Percentiles rank a stretch among this genome's conserved stretches.
Conservation (phyloP, 2,113 vertebrate genomes). For the Nothoprocta perdicaria region DNA sequence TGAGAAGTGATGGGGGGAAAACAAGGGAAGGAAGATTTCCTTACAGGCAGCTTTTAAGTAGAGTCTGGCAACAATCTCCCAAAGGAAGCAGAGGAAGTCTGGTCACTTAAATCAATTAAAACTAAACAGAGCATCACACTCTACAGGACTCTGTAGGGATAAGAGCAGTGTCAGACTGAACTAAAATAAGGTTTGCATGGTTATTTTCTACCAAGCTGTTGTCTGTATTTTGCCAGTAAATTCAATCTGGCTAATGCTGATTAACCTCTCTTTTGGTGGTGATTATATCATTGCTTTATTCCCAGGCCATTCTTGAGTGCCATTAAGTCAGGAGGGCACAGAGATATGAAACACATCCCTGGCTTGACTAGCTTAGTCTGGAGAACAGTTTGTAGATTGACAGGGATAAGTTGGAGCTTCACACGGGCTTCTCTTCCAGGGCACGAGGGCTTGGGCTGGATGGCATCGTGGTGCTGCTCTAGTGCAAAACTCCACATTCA, state of each 20-base stretch:
- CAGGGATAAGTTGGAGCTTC: not conserved
- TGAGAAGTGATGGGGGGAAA: constrained; percentile 34
- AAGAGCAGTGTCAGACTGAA: not conserved
- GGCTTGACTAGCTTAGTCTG: not conserved
- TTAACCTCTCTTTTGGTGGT: constrained; percentile 27
- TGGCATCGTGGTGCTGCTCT: fast-evolving
- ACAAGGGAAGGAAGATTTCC: constrained; percentile 47
- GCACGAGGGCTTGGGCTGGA: not conserved
- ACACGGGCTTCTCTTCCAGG: not conserved
- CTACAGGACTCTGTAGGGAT: not conserved
- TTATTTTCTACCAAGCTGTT: constrained; percentile 34
- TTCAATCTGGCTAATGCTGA: constrained; percentile 57
- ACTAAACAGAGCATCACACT: constrained; percentile 30
- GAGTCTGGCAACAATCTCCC: constrained; percentile 59
- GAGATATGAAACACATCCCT: not conserved
- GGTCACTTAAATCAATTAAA: constrained; percentile 66
- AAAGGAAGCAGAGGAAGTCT: constrained; percentile 68
- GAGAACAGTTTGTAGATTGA: not conserved
- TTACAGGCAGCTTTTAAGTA: constrained; percentile 39
- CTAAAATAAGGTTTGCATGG: constrained; percentile 27
- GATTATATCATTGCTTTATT: constrained; percentile 21
- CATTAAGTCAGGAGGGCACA: not conserved
- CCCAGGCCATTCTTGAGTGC: not conserved
- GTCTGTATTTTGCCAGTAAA: not conserved
- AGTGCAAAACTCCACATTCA: not conserved